These are phyloP conservation scores for Nicator chloris DNA, from an alignment of 2,113 vertebrate genomes.

Conservation along the genomic window DNA sequence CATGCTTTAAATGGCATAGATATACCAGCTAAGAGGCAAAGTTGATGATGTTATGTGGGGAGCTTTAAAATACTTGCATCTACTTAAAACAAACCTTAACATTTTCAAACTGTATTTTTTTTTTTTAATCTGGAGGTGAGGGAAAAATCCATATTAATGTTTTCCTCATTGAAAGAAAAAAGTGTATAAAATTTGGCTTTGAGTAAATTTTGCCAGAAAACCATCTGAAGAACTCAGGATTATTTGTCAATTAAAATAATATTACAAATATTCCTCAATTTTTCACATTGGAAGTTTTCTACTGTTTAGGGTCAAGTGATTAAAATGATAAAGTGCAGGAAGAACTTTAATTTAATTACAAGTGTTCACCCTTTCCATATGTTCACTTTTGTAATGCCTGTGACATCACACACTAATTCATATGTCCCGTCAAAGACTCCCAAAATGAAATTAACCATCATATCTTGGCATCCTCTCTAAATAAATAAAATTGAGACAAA, in stretches of 20 bases:
- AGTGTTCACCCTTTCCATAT: background rate
- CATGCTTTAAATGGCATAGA: background rate
- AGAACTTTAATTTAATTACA: background rate
- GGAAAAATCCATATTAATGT: background rate
- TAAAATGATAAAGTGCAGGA: background rate
- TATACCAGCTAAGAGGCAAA: background rate
- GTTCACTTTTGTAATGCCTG: background rate
- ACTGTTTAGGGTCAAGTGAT: background rate
- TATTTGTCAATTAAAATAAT: background rate
- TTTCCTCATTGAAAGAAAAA: background rate
- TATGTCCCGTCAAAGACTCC: background rate
- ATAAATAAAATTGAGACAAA: background rate
- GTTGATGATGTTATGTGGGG: background rate
- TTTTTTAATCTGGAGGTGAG: background rate
- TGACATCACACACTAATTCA: background rate
- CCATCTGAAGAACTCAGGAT: background rate
- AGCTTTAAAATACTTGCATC: background rate
- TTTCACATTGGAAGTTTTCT: background rate
- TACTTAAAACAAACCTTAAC: background rate
- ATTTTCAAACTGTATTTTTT: background rate
- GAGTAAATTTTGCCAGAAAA: background rate
- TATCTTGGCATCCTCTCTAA: background rate
- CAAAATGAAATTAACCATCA: background rate
- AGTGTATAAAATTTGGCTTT: background rate
- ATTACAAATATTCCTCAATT: background rate